These are phyloP conservation scores for Napeogenes sylphis DNA, from an alignment of 2,888 invertebrate genomes.

Conservation along the genomic window DNA sequence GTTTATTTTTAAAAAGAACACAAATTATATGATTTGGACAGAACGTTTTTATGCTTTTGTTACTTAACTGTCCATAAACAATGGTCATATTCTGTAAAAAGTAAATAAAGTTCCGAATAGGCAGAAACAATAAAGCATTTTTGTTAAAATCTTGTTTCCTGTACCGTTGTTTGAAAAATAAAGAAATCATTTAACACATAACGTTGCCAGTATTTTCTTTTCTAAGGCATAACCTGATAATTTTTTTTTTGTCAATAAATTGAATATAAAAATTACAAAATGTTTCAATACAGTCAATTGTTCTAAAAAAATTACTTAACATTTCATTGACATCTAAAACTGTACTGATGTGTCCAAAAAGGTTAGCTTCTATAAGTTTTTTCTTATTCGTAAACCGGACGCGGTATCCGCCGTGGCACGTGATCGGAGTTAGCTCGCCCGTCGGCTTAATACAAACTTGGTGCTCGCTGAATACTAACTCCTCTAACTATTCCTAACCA, in stretches of 20 bases:
- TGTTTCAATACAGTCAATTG: background rate
- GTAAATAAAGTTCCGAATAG: background rate
- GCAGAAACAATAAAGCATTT: background rate
- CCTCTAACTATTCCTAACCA: background rate
- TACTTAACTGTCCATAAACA: background rate
- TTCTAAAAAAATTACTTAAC: background rate
- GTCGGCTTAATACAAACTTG: slow-evolving; percentile 48
- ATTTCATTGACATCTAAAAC: slow-evolving; percentile 9
- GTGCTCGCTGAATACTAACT: slow-evolving; percentile 55
- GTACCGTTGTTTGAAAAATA: background rate
- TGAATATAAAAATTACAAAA: no score
- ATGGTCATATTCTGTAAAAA: background rate
- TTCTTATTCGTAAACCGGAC: slow-evolving; percentile 51
- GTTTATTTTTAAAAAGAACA: no score
- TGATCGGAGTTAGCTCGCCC: slow-evolving; percentile 54
- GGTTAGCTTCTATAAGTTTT: slow-evolving; percentile 28
- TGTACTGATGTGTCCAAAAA: slow-evolving; percentile 19
- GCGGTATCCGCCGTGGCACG: slow-evolving; percentile 65
- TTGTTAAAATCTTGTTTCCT: background rate
- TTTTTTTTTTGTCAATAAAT: no score
- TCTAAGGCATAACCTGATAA: no score
- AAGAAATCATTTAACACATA: no score
- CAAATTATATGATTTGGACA: no score
- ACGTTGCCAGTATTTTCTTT: no score
- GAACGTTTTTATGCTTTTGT: background rate